Conservation (phyloP, 2,888 invertebrate genomes). For the Amphipyra berbera region DNA sequence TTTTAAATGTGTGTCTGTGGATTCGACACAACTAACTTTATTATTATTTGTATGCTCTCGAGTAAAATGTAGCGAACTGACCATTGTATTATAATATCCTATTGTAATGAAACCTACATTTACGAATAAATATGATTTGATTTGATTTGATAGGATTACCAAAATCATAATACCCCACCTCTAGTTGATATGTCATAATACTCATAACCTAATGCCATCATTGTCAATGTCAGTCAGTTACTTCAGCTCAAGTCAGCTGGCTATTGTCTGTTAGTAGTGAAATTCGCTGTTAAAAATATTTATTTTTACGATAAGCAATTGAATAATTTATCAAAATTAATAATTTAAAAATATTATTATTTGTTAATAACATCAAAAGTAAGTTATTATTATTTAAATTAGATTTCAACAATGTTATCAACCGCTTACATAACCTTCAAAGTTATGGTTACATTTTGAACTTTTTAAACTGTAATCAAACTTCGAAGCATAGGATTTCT, state of each 20-base stretch:
- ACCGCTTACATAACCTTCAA: conserved; percentile 56
- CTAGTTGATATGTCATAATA: too few relatives aligned
- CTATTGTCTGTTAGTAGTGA: neutral
- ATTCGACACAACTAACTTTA: too few relatives aligned
- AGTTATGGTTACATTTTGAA: neutral
- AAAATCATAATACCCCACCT: too few relatives aligned
- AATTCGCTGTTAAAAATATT: neutral
- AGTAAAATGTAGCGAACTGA: too few relatives aligned
- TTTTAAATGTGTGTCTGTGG: too few relatives aligned
- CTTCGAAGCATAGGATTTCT: neutral
- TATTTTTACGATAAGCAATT: neutral
- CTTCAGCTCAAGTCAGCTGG: conserved; percentile 6
- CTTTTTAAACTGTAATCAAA: neutral
- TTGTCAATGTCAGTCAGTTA: too few relatives aligned
- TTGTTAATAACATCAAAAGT: conserved; percentile 17
- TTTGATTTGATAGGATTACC: too few relatives aligned
- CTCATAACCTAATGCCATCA: too few relatives aligned
- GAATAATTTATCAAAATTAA: neutral
- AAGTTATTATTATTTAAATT: conserved; percentile 16
- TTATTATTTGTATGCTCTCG: too few relatives aligned
- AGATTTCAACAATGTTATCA: neutral
- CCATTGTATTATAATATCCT: too few relatives aligned
- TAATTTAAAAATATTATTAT: neutral
- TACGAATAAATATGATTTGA: too few relatives aligned
- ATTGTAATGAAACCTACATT: too few relatives aligned